These are phyloP conservation scores for Montipora efflorescens DNA, from an alignment of 64 coral and sea anemone genomes.

Conservation along the genomic window DNA sequence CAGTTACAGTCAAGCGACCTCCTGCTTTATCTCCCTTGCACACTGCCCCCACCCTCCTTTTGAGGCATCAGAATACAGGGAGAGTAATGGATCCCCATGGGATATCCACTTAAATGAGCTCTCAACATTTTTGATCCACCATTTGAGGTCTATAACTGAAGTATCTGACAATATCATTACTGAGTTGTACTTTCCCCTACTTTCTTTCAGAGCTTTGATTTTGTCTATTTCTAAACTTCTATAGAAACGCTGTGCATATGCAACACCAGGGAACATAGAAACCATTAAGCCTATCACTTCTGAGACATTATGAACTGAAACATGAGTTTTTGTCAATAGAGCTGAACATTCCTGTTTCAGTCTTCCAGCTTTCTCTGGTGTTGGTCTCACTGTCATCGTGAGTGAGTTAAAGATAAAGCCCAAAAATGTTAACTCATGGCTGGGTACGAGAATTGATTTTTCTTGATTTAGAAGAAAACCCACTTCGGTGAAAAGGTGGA, in stretches of 20 bases:
- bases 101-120: not conserved
- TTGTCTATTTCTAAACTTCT: conserved; percentile 31
- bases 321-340: not conserved
- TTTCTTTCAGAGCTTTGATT: conserved; percentile 20
- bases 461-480: not conserved
- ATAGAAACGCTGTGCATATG: not conserved
- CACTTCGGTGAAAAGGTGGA: no score
- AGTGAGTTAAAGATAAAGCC: conserved; percentile 6
- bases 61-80: conserved; percentile 17
- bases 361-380: no score
- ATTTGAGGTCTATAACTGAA: not conserved
- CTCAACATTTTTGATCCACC: not conserved
- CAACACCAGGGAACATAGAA: conserved; percentile 32
- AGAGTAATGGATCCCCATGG: not conserved
- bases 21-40: not conserved
- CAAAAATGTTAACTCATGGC: not conserved
- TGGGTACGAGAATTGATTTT: not conserved
- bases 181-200: not conserved
- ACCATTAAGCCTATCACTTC: conserved; percentile 41
- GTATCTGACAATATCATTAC: conserved; percentile 9
- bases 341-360: no score
- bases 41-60: conserved; percentile 7
- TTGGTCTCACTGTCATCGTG: not conserved
- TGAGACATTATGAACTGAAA: not conserved
- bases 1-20: not conserved